These are phyloP conservation scores for Danaus plexippus DNA, from an alignment of 1,140 invertebrate species.

Conservation along the genomic window DNA sequence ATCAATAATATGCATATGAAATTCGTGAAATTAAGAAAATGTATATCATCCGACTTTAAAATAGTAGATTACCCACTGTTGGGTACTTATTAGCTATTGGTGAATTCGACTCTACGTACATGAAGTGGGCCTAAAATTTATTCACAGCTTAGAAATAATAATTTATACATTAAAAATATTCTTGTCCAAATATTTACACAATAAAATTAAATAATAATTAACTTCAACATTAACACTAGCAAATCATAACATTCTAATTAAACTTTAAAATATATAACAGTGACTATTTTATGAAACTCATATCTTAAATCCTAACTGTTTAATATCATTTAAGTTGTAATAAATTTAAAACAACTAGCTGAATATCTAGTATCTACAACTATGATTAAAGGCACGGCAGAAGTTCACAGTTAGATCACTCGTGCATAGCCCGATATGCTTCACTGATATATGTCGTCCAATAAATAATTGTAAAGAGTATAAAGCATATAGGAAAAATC, in stretches of 20 bases:
- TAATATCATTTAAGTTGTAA: constrained; percentile 7
- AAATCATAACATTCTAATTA: constrained; percentile 4
- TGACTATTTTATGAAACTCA: too few species aligned
- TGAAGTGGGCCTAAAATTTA: too few species aligned
- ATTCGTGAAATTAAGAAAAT: too few species aligned
- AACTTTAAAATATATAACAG: not conserved
- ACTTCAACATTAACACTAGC: constrained; percentile 1
- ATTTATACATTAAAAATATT: too few species aligned
- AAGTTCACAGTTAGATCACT: constrained; percentile 27
- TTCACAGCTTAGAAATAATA: too few species aligned
- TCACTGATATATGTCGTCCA: constrained; percentile 79
- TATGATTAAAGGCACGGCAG: constrained; percentile 18
- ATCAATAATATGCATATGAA: too few species aligned
- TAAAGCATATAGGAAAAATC: constrained; percentile 79
- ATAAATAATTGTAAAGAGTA: constrained; percentile 77
- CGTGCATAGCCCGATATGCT: constrained; percentile 49
- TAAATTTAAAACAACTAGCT: constrained; percentile 38
- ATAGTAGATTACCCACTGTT: too few species aligned
- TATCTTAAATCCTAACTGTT: constrained; percentile 13
- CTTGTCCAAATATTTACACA: too few species aligned
- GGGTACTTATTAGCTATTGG: too few species aligned
- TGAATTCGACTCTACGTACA: too few species aligned
- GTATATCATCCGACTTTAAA: too few species aligned
- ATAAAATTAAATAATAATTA: too few species aligned
- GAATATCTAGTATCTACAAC: constrained; percentile 50